phyloP scores from a whole-genome alignment of 2,797 vertebrate species.

The Anabacerthia variegaticeps region DNA sequence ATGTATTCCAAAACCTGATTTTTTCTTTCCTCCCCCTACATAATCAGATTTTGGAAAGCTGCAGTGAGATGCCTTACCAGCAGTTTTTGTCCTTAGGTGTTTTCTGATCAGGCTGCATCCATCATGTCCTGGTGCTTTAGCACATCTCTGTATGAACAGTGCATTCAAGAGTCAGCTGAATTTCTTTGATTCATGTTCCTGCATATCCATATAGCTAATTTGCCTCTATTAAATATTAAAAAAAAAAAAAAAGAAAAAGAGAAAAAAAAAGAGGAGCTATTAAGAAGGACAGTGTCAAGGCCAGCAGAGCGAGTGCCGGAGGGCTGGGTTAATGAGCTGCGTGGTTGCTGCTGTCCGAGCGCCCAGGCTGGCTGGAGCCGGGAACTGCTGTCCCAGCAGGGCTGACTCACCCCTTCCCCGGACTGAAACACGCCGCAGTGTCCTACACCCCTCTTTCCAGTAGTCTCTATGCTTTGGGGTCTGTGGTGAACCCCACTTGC shows the following conservation, averaged over 20 bases:
- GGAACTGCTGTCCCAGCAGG: slow-evolving; percentile 22
- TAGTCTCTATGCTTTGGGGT: background rate
- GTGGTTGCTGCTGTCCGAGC: background rate
- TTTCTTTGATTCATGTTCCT: slow-evolving; percentile 23
- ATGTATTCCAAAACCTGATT: slow-evolving; percentile 2
- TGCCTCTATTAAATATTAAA: background rate
- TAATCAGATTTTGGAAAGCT: slow-evolving; percentile 49
- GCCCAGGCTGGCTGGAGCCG: slow-evolving; percentile 39
- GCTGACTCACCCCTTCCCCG: background rate
- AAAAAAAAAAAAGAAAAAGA: background rate
- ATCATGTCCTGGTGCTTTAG: background rate
- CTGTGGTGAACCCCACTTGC: background rate
- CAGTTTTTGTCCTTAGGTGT: slow-evolving; percentile 22
- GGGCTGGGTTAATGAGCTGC: background rate
- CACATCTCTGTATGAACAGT: background rate
- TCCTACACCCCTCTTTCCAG: background rate
- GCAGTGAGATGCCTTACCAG: background rate
- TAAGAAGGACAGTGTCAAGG: slow-evolving; percentile 1
- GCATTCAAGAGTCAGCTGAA: background rate
- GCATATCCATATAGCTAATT: slow-evolving; percentile 19
- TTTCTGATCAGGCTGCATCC: background rate
- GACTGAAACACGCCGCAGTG: background rate
- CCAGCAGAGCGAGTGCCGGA: background rate
- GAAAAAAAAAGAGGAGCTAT: background rate
- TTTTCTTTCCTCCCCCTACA: background rate